Base-by-base conservation (phyloP, 2,113 vertebrate genomes). In the Oncorhynchus tshawytscha region DNA sequence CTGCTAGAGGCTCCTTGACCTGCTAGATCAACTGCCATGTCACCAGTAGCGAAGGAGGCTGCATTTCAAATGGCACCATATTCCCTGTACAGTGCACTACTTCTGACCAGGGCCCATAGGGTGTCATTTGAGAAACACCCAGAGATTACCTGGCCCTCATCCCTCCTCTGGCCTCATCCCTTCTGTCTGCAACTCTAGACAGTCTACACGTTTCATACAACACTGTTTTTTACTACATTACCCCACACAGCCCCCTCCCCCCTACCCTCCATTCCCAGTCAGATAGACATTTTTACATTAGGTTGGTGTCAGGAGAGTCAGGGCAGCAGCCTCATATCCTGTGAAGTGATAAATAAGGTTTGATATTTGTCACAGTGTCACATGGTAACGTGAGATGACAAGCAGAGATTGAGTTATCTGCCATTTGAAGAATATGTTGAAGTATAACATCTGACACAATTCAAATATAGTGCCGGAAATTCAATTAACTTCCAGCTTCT, bases 401-500 rank as follows among this genome's bases (percentile, higher is more conserved):
- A 88, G 83, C 78, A 76, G 89, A 91, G 93, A 96, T 93, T 95
- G 92, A 95, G 91, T 96, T 95, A 95, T 93, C 91, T 89, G 70
- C 88, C 90, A 81, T 92, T 94, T 95, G 93, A 96, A 94, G 91
- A 95, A 95, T 95, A 94, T 85, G 82, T 88, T 88, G 91, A 91
- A 74, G 86, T 91, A 93, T 93, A 92, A 92, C 89, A 92, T 94
- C 93, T 94, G 93, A 95, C 94, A 96, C 91, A 94, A 96, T 92
- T 94, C 92, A 92, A 94, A 94, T 93, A 93, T 93, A 93, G 96
- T 94, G 87, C 91, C 92, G 92, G 94, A 93, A 94, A 96, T 95
- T 95, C 91, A 94, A 93, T 96, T 96, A 94, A 88, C 89, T 94
- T 89, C 83, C 83, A 90, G 93, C 92, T 93, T 94, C 92, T 94